These are phyloP conservation scores for Drosophila anomelani DNA, from an alignment of 2,888 invertebrate genomes.

Conservation along the genomic window DNA sequence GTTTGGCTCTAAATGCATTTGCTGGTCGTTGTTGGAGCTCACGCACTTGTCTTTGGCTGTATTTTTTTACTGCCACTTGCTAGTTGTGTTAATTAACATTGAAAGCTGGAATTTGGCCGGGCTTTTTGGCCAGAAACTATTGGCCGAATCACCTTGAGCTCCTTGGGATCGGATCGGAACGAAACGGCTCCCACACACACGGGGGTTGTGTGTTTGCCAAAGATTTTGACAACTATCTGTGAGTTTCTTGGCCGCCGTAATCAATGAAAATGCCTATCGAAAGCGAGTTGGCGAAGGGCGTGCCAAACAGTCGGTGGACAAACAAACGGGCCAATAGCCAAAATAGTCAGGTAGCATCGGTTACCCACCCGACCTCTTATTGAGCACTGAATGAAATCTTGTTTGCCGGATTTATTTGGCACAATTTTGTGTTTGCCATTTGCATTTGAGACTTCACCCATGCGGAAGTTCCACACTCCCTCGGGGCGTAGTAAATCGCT, in stretches of 20 bases:
- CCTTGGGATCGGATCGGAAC: conserved; percentile 49
- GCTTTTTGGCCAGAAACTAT: conserved; percentile 52
- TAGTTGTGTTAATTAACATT: conserved; percentile 75
- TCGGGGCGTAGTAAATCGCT: conserved; percentile 6
- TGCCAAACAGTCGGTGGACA: conserved; percentile 42
- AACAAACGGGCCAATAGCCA: conserved; percentile 38
- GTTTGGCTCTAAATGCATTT: conserved; percentile 40
- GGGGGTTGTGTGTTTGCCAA: conserved; percentile 54
- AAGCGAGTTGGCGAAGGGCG: conserved; percentile 61
- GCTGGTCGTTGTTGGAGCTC: conserved; percentile 13
- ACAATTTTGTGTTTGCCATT: conserved; percentile 62
- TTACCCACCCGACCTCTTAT: conserved; percentile 7
- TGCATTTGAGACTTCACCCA: conserved; percentile 56
- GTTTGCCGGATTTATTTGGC: conserved; percentile 64
- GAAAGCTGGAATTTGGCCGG: conserved; percentile 55
- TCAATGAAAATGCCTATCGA: conserved; percentile 67
- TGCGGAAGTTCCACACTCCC: conserved; percentile 57
- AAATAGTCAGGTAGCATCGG: conserved; percentile 31
- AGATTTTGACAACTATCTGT: conserved; percentile 67
- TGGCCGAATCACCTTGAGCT: conserved; percentile 62
- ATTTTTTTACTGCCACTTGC: conserved; percentile 4
- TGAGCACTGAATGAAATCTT: conserved; percentile 53
- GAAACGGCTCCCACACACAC: conserved; percentile 29
- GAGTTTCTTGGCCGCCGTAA: conserved; percentile 54
- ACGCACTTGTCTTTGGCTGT: conserved; percentile 45